Conservation (phyloP, 2,113 vertebrate species). For the Coreoperca whiteheadi region DNA sequence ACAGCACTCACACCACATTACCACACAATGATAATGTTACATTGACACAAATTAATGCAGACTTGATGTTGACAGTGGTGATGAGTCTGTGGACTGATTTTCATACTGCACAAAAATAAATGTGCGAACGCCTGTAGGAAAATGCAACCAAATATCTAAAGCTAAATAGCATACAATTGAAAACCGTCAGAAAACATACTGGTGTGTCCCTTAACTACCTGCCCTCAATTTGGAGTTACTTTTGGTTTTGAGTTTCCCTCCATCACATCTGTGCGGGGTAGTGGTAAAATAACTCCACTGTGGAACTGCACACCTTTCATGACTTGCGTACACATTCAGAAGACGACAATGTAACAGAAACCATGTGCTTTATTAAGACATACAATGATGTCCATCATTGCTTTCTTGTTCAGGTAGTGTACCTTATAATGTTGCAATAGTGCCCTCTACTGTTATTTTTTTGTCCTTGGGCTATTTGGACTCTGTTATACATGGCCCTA, state of each 20-base stretch:
- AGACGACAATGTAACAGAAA: conserved; percentile 28
- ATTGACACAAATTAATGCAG: conserved; percentile 1
- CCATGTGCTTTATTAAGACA: conserved; percentile 2
- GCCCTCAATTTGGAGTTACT: neutral
- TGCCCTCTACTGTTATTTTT: conserved; percentile 33
- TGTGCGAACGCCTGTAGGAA: neutral
- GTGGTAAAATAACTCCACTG: conserved; percentile 18
- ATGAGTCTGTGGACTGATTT: neutral
- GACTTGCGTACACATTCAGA: conserved; percentile 5
- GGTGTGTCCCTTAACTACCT: neutral
- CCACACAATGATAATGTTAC: neutral
- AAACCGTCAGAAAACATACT: neutral
- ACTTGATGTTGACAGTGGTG: conserved; percentile 4
- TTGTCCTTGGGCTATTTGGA: neutral
- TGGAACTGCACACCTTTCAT: conserved; percentile 40
- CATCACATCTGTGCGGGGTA: conserved; percentile 1
- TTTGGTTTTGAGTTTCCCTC: neutral
- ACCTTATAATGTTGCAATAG: neutral
- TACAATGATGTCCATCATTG: neutral
- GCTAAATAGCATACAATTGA: neutral
- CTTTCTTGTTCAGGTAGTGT: neutral
- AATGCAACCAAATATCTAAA: neutral
- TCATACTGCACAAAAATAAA: neutral
- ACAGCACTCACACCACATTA: conserved; percentile 9
- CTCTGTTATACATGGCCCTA: neutral